Percentiles rank a stretch among this genome's conserved stretches.
Evolutionary conservation across 2,113 vertebrate genomes (phyloP).

Genomic region (Xerus inauris): DNA sequence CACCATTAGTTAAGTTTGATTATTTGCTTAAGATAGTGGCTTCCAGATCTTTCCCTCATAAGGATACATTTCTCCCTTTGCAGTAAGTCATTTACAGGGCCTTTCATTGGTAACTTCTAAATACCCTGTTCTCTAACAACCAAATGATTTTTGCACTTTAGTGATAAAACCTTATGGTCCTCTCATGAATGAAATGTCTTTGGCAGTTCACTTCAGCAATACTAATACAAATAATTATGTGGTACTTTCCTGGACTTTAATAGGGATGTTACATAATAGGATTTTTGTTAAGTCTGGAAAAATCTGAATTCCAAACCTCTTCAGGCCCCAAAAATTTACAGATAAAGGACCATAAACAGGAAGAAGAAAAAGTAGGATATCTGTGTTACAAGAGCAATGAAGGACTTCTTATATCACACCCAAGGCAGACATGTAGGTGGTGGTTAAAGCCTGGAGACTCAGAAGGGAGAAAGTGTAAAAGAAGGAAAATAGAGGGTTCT

Average conservation of each 20-base stretch:
- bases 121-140: constrained; percentile 1
- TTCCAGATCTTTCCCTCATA: background rate
- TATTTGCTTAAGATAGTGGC: background rate
- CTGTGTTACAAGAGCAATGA: background rate
- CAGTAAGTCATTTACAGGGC: background rate
- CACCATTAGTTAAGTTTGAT: background rate
- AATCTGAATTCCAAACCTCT: constrained; percentile 27
- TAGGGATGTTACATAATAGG: background rate
- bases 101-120: background rate
- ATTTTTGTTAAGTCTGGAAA: constrained; percentile 24
- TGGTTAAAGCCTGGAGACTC: background rate
- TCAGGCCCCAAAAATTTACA: background rate
- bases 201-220: background rate
- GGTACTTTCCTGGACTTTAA: background rate
- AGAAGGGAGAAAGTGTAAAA: background rate
- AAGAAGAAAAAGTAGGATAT: background rate
- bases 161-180: constrained; percentile 36
- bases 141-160: background rate
- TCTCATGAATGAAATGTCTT: background rate
- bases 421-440: background rate
- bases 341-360: background rate
- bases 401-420: background rate
- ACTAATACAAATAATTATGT: background rate
- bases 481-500: background rate
- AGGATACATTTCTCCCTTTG: background rate